Evolutionary conservation across 2,888 invertebrate genomes (phyloP), one percentile per base, ranked within the genome.

Genomic region (Cheilosia soror): DNA sequence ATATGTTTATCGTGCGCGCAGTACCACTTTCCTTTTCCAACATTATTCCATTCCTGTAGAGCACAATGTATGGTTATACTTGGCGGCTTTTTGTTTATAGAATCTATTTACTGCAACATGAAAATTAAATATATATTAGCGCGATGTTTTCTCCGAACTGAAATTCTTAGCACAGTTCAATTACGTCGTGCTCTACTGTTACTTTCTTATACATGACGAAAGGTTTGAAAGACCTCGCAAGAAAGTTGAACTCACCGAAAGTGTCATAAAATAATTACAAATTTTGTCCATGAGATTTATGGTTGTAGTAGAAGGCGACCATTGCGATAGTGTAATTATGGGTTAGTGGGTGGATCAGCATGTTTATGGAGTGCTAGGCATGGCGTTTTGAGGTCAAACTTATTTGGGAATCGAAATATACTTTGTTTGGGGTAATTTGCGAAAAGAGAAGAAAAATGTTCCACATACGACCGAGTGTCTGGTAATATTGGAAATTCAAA

Each of bases 1-100:
- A 79, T 62, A 57, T 80, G 55, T 69, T 65, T 83, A 72, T 81
- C 71, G 80, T 65, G 77, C 69, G 66, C 62, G 15, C 76, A 82
- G 73, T 57, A 73, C 75, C 83, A 83, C 81, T 79, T 76, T 79
- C 77, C 79, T 81, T 81, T 84, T 87, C 60, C 79, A 84, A 83
- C 68, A 66, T 63, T 49, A 76, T 75, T 68, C 68, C 75, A 87
- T 87, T 79, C 51, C 37, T 66, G 71, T 65, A 37, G 20, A 20
- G 13, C 29, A 6, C 31, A 27, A 37, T 40, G 20, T 42, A 25
- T 76, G 63, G 1, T 20, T 58, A 31, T 51, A 42, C 15, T 60
- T 69, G 69, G 63, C 58, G 65, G 33, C 25, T 42, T 40, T 77
- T 72, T 71, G 55, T 79, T 73, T 75, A 60, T 66, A 58, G 57